Percentiles rank a stretch among this genome's conserved stretches.
Evolutionary conservation across 2,113 vertebrate genomes (phyloP).

Genomic region (Etheostoma cragini): DNA sequence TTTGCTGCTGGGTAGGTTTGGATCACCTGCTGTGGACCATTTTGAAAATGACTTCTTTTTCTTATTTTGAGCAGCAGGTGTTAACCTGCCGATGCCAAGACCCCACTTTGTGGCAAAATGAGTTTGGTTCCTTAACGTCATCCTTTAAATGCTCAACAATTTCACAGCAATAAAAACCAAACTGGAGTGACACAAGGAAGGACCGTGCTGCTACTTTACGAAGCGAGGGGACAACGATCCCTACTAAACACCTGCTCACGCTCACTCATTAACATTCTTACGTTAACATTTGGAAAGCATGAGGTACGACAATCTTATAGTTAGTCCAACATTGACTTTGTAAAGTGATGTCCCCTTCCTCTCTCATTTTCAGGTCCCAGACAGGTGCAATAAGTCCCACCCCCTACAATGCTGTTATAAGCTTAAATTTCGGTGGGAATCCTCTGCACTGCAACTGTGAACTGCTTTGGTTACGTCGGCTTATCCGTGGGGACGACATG

Average conservation of each 20-base stretch:
- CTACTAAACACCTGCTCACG: too few species aligned
- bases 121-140: not conserved
- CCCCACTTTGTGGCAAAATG: not conserved
- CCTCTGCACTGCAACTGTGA: slow-evolving; percentile 95
- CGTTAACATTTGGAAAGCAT: not conserved
- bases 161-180: not conserved
- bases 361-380: slow-evolving; percentile 81
- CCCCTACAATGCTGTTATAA: slow-evolving; percentile 86
- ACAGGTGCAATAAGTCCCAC: slow-evolving; percentile 89
- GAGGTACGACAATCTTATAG: too few species aligned
- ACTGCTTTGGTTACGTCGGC: slow-evolving; percentile 90
- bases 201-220: not conserved
- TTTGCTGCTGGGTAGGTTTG: not conserved
- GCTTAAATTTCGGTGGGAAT: slow-evolving; percentile 92
- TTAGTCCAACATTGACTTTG: not conserved
- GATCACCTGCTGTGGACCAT: not conserved
- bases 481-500: slow-evolving; percentile 90
- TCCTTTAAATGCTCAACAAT: not conserved
- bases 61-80: slow-evolving; percentile 5
- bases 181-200: not conserved
- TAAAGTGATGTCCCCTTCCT: not conserved
- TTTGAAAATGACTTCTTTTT: slow-evolving; percentile 10
- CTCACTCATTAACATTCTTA: not conserved
- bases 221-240: not conserved
- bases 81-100: not conserved